These are phyloP conservation scores for Betta splendens DNA, from an alignment of 2,797 vertebrate species.

Conservation along the genomic window DNA sequence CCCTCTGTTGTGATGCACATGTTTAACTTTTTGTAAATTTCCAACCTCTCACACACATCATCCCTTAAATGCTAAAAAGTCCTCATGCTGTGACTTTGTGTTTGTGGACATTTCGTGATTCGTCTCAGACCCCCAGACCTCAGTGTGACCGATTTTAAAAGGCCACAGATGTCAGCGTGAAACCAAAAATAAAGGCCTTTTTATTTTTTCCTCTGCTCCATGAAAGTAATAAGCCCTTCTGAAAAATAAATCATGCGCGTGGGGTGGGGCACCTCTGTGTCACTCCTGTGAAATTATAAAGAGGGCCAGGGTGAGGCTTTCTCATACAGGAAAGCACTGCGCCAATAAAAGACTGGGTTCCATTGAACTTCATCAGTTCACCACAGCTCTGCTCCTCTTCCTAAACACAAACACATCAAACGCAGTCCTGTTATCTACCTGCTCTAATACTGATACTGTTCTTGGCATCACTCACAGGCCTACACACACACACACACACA, in stretches of 20 bases:
- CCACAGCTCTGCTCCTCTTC: conserved; percentile 47
- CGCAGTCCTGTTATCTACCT: conserved; percentile 52
- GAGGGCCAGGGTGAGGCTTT: neutral
- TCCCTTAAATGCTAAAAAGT: neutral
- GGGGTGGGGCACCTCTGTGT: neutral
- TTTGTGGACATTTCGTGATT: neutral
- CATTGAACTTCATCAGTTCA: conserved; percentile 63
- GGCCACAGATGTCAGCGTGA: conserved; percentile 9
- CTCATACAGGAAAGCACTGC: conserved; percentile 32
- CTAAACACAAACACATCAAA: conserved; percentile 64
- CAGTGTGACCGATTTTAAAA: conserved; percentile 13
- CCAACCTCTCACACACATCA: neutral
- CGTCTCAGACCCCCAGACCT: neutral
- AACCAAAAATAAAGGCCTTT: conserved; percentile 17
- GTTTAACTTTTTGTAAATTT: neutral
- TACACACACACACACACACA: conserved; percentile 22
- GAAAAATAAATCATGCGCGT: conserved; percentile 13
- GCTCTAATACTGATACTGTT: conserved; percentile 52
- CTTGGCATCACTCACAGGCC: conserved; percentile 40
- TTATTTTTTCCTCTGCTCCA: conserved; percentile 4
- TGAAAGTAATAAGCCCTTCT: conserved; percentile 34
- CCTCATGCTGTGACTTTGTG: neutral
- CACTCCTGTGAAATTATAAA: conserved; percentile 17
- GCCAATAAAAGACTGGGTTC: conserved; percentile 60
- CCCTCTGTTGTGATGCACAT: conserved; percentile 40